These are phyloP conservation scores for Listronotus oregonensis DNA, from an alignment of 1,140 invertebrate species.

Conservation along the genomic window DNA sequence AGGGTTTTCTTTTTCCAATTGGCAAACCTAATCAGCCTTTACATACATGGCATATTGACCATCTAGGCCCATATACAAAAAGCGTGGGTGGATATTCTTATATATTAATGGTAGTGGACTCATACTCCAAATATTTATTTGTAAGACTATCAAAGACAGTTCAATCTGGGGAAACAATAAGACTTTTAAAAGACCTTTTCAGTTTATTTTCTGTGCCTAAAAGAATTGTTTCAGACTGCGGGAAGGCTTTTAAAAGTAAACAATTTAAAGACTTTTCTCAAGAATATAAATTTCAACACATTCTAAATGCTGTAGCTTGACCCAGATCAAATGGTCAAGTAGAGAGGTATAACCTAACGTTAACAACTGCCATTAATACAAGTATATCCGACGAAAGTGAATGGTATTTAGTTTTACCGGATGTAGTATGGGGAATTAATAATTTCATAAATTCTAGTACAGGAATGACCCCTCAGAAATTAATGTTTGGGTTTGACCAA, in stretches of 20 bases:
- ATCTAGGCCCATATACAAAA: too few species aligned
- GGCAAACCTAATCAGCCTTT: too few species aligned
- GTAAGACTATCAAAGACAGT: neutral
- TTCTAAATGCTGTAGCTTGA: neutral
- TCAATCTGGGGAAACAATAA: neutral
- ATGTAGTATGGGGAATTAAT: conserved; percentile 19
- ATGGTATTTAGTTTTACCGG: conserved; percentile 1
- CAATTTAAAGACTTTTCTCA: neutral
- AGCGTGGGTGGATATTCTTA: too few species aligned
- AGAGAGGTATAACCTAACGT: conserved; percentile 4
- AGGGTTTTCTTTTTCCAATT: too few species aligned
- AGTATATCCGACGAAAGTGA: conserved; percentile 3
- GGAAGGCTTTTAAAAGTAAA: neutral
- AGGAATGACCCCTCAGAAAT: neutral
- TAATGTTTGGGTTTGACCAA: conserved; percentile 2
- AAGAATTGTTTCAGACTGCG: conserved; percentile 8
- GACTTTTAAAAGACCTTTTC: neutral
- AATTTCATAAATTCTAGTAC: conserved; percentile 5
- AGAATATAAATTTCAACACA: conserved; percentile 10
- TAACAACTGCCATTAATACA: conserved; percentile 3
- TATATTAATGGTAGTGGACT: too few species aligned
- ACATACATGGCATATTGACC: too few species aligned
- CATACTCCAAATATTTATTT: too few species aligned
- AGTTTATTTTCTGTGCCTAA: neutral
- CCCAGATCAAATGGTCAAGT: conserved; percentile 6